These are phyloP conservation scores for Bagarius yarrelli DNA, from an alignment of 2,113 vertebrate genomes.

Conservation along the genomic window DNA sequence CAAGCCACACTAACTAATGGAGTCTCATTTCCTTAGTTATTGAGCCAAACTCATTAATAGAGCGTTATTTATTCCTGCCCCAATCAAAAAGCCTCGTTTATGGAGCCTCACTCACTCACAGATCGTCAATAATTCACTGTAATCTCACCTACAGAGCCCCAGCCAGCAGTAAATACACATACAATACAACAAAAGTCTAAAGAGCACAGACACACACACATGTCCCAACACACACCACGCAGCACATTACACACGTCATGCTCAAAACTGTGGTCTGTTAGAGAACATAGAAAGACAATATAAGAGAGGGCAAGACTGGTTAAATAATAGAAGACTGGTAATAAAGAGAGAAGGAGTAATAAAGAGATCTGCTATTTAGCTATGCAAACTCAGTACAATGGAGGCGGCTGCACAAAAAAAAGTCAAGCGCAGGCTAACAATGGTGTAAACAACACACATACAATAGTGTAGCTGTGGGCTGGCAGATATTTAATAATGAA, in stretches of 20 bases:
- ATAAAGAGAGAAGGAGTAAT: not conserved
- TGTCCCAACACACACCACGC: not conserved
- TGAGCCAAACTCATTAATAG: no score
- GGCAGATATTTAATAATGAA: constrained; percentile 1
- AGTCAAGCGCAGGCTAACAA: constrained; percentile 9
- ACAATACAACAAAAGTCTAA: not conserved
- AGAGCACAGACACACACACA: not conserved
- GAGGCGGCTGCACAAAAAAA: not conserved
- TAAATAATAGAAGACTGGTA: constrained; percentile 8
- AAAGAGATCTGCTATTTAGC: not conserved
- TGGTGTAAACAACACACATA: constrained; percentile 13
- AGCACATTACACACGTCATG: not conserved
- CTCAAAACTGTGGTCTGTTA: not conserved
- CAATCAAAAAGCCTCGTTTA: no score
- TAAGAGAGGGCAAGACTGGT: not conserved
- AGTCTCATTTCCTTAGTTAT: no score
- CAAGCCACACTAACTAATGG: no score
- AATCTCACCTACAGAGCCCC: no score
- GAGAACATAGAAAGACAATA: not conserved
- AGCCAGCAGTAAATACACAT: not conserved
- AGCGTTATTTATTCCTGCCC: no score
- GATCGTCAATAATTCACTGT: no score
- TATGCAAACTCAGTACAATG: constrained; percentile 9
- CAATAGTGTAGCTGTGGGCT: constrained; percentile 6
- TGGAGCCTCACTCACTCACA: no score